These are phyloP conservation scores for Fragum whitleyi DNA, from an alignment of 2,888 invertebrate genomes.

Conservation along the genomic window DNA sequence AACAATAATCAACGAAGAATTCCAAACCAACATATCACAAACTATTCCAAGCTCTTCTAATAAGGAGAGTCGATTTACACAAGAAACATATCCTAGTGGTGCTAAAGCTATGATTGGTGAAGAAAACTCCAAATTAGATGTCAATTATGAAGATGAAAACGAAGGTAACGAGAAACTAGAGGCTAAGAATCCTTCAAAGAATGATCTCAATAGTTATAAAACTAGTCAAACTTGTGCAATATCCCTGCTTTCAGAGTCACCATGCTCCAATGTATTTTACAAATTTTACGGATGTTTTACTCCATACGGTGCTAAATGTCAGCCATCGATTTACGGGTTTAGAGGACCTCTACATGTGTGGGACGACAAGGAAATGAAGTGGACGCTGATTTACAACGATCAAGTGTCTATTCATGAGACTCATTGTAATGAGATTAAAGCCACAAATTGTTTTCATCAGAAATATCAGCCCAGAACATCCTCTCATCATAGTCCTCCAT, in stretches of 20 bases:
- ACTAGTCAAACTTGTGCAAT: neutral
- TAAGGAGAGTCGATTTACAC: neutral
- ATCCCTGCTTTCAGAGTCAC: neutral
- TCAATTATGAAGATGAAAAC: neutral
- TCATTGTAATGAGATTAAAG: slow-evolving; percentile 20
- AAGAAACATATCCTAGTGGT: neutral
- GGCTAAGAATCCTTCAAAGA: neutral
- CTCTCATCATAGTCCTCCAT: slow-evolving; percentile 34
- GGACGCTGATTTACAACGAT: slow-evolving; percentile 65
- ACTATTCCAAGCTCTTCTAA: neutral
- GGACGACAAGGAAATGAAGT: slow-evolving; percentile 51
- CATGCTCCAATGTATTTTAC: neutral
- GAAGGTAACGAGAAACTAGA: neutral
- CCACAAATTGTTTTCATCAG: slow-evolving; percentile 17
- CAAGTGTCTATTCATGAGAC: slow-evolving; percentile 34
- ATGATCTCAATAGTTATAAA: neutral
- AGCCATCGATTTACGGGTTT: slow-evolving; percentile 69
- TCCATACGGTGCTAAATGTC: slow-evolving; percentile 69
- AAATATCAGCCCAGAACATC: slow-evolving; percentile 30
- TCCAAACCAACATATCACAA: neutral
- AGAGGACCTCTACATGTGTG: slow-evolving; percentile 67
- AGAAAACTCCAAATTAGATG: neutral
- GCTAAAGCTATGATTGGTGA: neutral
- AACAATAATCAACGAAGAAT: neutral
- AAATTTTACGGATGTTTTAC: slow-evolving; percentile 73